Evolutionary conservation across 1,140 invertebrate species (phyloP).

Genomic region (Calliopsis andreniformis): DNA sequence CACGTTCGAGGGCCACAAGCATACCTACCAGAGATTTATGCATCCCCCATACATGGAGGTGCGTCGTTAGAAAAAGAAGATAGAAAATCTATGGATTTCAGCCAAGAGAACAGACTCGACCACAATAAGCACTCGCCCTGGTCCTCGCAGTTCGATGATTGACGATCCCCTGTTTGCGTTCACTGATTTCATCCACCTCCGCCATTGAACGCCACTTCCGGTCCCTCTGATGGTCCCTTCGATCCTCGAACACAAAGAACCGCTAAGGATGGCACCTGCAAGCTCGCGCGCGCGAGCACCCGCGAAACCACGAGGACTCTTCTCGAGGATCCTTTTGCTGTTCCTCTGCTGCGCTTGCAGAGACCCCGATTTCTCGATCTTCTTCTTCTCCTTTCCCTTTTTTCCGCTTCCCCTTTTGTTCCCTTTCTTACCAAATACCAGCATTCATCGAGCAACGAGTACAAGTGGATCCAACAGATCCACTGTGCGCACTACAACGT

Average conservation of each 20-base stretch:
- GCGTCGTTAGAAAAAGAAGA: neutral
- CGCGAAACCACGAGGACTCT: neutral
- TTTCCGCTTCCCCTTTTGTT: neutral
- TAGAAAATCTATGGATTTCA: slow-evolving; percentile 42
- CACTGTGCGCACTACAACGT: slow-evolving; percentile 14
- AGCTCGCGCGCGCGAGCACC: slow-evolving; percentile 3
- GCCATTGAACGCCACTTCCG: slow-evolving; percentile 13
- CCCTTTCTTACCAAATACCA: slow-evolving; percentile 1
- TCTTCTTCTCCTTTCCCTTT: slow-evolving; percentile 21
- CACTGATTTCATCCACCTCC: slow-evolving; percentile 26
- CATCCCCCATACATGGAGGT: slow-evolving; percentile 39
- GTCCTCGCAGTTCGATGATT: slow-evolving; percentile 64
- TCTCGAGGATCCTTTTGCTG: slow-evolving; percentile 3
- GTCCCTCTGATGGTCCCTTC: slow-evolving; percentile 32
- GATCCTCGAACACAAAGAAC: neutral
- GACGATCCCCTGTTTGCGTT: slow-evolving; percentile 65
- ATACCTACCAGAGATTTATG: slow-evolving; percentile 58
- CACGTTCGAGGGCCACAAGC: slow-evolving; percentile 48
- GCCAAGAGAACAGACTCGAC: slow-evolving; percentile 3
- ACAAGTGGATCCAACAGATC: neutral
- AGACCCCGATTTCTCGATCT: slow-evolving; percentile 1
- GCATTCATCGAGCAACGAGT: neutral
- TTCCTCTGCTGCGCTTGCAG: slow-evolving; percentile 27
- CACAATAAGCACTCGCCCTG: slow-evolving; percentile 46
- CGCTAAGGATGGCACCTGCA: slow-evolving; percentile 2